Evolutionary conservation across 2,888 invertebrate genomes (phyloP).

Genomic region (Celastrina argiolus): DNA sequence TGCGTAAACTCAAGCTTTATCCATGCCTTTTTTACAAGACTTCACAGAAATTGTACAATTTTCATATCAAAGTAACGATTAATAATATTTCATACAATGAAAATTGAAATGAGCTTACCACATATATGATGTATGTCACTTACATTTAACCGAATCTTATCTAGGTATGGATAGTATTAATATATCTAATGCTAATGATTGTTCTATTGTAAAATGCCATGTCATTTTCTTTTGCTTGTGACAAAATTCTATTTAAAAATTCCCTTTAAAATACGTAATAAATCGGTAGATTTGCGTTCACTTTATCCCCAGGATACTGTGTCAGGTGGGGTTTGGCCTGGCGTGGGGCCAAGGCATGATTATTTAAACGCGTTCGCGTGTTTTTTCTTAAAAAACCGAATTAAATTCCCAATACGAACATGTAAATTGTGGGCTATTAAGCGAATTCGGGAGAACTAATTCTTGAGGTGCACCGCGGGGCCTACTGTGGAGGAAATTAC

Average conservation of each 20-base stretch:
- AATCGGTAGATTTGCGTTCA: constrained; percentile 15
- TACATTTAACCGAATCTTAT: too few relatives aligned
- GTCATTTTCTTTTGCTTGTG: too few relatives aligned
- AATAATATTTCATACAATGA: too few relatives aligned
- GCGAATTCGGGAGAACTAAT: constrained; percentile 53
- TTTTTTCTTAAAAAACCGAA: constrained; percentile 24
- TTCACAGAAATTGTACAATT: too few relatives aligned
- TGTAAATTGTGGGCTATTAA: constrained; percentile 58
- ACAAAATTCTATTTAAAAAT: background rate
- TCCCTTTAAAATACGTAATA: background rate
- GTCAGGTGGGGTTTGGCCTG: constrained; percentile 52
- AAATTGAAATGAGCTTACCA: too few relatives aligned
- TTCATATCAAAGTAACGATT: too few relatives aligned
- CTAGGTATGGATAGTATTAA: too few relatives aligned
- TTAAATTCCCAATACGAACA: constrained; percentile 37
- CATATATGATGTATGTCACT: too few relatives aligned
- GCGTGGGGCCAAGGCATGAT: constrained; percentile 50
- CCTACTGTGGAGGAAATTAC: constrained; percentile 38
- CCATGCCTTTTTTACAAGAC: too few relatives aligned
- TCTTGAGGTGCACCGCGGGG: constrained; percentile 31
- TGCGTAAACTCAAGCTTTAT: too few relatives aligned
- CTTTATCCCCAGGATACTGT: constrained; percentile 23
- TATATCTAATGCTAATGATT: too few relatives aligned
- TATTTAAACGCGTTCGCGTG: constrained; percentile 44
- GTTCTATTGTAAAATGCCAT: too few relatives aligned